These are phyloP conservation scores for Phataginus tricuspis DNA, from an alignment of 2,797 vertebrate genomes.

Conservation along the genomic window DNA sequence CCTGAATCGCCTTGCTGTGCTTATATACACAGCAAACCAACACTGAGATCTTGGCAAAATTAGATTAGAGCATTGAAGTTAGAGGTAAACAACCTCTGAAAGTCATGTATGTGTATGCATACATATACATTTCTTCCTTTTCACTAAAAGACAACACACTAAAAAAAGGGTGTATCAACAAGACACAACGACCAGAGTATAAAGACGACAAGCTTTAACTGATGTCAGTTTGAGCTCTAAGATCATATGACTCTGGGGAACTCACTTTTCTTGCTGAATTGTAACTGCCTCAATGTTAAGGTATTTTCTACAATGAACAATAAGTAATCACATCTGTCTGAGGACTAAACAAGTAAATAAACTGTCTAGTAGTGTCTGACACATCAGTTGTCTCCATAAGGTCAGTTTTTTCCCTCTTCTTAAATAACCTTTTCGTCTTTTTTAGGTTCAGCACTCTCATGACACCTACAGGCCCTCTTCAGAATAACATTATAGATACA, in stretches of 20 bases:
- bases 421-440: background rate
- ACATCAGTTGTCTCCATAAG: background rate
- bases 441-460: background rate
- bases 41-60: constrained; percentile 17
- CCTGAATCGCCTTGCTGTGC: background rate
- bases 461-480: background rate
- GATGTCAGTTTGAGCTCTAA: background rate
- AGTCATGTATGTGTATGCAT: background rate
- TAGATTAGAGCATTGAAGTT: background rate
- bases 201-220: constrained; percentile 3
- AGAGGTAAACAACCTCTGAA: constrained; percentile 15
- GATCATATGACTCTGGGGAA: background rate
- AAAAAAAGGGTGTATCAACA: background rate
- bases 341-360: background rate
- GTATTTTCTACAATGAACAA: background rate
- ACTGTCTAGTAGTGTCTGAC: background rate
- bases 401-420: background rate
- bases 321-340: constrained; percentile 6
- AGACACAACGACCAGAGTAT: background rate
- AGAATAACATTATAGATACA: background rate
- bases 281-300: background rate
- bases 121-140: background rate
- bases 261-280: background rate
- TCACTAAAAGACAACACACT: background rate
- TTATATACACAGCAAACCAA: background rate